Conservation (phyloP, 2,888 invertebrate genomes). For the Hemistola chrysoprasaria region DNA sequence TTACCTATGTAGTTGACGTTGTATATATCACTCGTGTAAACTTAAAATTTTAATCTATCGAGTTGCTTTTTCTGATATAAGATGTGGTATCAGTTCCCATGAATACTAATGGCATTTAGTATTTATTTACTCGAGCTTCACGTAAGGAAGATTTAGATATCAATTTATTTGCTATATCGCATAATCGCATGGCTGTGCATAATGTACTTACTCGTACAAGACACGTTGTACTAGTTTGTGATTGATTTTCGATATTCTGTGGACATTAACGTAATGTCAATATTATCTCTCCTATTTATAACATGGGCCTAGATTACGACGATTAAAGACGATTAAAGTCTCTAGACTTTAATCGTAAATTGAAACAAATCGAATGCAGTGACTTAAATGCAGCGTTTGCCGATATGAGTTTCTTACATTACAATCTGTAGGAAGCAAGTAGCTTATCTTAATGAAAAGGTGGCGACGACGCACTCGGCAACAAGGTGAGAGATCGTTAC, state of each 20-base stretch:
- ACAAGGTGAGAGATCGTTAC: conserved; percentile 48
- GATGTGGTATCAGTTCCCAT: conserved; percentile 27
- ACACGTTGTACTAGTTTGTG: conserved; percentile 29
- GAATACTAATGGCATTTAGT: conserved; percentile 36
- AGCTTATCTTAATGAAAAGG: conserved; percentile 45
- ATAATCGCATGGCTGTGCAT: no score
- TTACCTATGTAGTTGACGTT: no score
- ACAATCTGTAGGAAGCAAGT: conserved; percentile 29
- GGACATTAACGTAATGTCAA: no score
- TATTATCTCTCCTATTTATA: no score
- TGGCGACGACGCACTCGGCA: conserved; percentile 38
- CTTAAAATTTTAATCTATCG: no score
- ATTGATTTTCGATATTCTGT: conserved; percentile 28
- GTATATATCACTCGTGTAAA: no score
- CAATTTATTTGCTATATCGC: conserved; percentile 36
- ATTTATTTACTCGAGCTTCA: conserved; percentile 19
- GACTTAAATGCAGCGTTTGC: conserved; percentile 23
- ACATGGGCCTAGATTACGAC: no score
- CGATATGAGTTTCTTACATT: conserved; percentile 21
- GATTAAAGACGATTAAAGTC: no score
- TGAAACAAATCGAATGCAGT: conserved; percentile 14
- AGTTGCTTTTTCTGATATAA: conserved; percentile 35
- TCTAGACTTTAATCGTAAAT: no score
- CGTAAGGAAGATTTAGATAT: conserved; percentile 30
- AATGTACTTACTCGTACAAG: no score